Percentiles rank a stretch among this genome's conserved stretches.
These are phyloP conservation scores for Phortica variegata DNA, from an alignment of 1,140 invertebrate species.

Conservation along the genomic window DNA sequence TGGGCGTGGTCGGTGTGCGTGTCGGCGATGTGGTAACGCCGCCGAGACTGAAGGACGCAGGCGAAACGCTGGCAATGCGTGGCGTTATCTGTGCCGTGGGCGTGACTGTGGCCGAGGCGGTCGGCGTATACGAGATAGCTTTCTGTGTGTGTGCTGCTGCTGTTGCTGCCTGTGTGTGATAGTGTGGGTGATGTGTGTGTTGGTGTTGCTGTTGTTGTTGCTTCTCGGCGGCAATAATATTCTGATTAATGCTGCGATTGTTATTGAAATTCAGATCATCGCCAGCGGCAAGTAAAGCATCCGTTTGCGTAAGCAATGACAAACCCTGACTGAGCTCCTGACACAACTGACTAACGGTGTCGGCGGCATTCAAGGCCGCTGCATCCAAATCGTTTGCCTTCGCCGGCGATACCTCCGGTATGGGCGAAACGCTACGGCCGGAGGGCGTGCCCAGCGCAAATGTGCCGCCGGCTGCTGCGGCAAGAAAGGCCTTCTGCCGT, in stretches of 20 bases:
- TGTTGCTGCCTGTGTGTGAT: conserved; percentile 16
- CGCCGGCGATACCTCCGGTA: conserved; percentile 75
- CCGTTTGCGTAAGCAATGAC: conserved; percentile 72
- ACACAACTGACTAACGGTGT: conserved; percentile 84
- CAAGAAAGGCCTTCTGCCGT: conserved; percentile 66
- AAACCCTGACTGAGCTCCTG: conserved; percentile 84
- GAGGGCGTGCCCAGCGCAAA: conserved; percentile 39
- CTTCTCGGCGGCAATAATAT: conserved; percentile 56
- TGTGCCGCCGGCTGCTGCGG: conserved; percentile 46
- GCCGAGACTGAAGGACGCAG: too few species aligned
- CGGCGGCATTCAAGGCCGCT: conserved; percentile 55
- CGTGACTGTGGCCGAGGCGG: conserved; percentile 24
- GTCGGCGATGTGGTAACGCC: conserved; percentile 20
- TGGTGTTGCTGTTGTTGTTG: conserved; percentile 33
- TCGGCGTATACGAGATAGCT: background rate
- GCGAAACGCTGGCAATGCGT: conserved; percentile 17
- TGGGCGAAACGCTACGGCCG: conserved; percentile 68
- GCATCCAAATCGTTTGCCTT: conserved; percentile 26
- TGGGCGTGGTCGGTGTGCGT: conserved; percentile 19
- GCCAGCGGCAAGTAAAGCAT: conserved; percentile 61
- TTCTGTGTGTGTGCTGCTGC: conserved; percentile 7
- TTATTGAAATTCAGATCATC: conserved; percentile 63
- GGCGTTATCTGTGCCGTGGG: conserved; percentile 34
- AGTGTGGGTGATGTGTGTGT: conserved; percentile 28
- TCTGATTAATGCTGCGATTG: conserved; percentile 61